A percentile compares a stretch with the other conserved stretches of the same genome.
Evolutionary conservation across 2,888 invertebrate genomes (phyloP).

Genomic region (Geotrupes spiniger): DNA sequence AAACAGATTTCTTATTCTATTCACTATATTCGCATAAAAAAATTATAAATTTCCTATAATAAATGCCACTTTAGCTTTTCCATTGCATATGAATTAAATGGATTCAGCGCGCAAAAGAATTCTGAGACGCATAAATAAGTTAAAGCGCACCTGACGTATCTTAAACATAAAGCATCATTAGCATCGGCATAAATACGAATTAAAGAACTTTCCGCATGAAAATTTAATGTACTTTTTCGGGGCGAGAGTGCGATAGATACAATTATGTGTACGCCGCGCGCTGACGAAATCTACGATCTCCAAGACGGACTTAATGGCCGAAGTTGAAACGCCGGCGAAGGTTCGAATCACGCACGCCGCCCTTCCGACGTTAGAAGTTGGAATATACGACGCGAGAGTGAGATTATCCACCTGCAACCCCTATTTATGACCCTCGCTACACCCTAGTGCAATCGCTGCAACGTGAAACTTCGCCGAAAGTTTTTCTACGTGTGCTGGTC

Average conservation of each 20-base stretch:
- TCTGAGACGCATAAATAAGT: no score
- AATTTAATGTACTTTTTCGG: no score
- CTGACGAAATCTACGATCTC: not conserved
- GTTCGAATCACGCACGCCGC: constrained; percentile 6
- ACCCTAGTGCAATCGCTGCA: constrained; percentile 3
- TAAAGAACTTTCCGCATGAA: no score
- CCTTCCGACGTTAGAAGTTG: constrained; percentile 5
- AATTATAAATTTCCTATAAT: no score
- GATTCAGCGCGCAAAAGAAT: no score
- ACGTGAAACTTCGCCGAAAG: not conserved
- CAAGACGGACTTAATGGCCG: constrained; percentile 3
- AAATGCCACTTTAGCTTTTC: no score
- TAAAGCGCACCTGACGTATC: no score
- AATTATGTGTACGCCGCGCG: not conserved
- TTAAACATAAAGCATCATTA: no score
- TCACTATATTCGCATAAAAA: no score
- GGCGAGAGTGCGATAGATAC: not conserved
- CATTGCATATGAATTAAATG: no score
- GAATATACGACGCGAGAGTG: constrained; percentile 25
- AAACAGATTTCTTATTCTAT: no score
- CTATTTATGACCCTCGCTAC: constrained; percentile 25
- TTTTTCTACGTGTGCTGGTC: constrained; percentile 1
- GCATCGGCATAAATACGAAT: no score
- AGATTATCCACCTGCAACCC: constrained; percentile 26
- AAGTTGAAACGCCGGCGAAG: not conserved